These are phyloP conservation scores for Laothoe populi DNA, from an alignment of 2,888 invertebrate species.

Conservation along the genomic window DNA sequence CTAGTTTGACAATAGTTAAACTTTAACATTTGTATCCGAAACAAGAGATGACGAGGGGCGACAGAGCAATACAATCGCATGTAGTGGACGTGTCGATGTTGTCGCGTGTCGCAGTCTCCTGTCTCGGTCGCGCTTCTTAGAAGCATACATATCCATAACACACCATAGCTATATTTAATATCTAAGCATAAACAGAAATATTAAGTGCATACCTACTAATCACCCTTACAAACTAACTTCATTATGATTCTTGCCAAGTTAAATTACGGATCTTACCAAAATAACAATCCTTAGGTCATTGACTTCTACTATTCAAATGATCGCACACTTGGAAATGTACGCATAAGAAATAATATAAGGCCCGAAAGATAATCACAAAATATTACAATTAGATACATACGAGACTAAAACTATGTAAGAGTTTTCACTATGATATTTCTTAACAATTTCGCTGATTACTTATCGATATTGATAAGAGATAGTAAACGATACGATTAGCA, in stretches of 20 bases:
- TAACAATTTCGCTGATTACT: conserved; percentile 4
- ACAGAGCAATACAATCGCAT: no score
- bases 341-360: conserved; percentile 7
- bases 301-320: not conserved
- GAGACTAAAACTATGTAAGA: not conserved
- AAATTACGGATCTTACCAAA: conserved; percentile 12
- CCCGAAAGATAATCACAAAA: not conserved
- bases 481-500: conserved; percentile 3
- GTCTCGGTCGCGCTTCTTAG: no score
- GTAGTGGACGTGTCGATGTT: no score
- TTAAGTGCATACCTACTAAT: not conserved
- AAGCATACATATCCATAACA: no score
- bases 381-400: conserved; percentile 1
- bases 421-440: not conserved
- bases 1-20: no score
- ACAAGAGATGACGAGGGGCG: no score
- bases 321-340: not conserved
- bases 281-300: not conserved
- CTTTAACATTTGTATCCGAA: no score
- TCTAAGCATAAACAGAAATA: no score
- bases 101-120: no score
- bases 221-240: not conserved
- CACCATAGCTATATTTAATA: no score
- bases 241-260: not conserved
- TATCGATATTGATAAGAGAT: conserved; percentile 15